These are phyloP conservation scores for Drosophila barbarae DNA, from an alignment of 2,888 invertebrate genomes.

Conservation along the genomic window DNA sequence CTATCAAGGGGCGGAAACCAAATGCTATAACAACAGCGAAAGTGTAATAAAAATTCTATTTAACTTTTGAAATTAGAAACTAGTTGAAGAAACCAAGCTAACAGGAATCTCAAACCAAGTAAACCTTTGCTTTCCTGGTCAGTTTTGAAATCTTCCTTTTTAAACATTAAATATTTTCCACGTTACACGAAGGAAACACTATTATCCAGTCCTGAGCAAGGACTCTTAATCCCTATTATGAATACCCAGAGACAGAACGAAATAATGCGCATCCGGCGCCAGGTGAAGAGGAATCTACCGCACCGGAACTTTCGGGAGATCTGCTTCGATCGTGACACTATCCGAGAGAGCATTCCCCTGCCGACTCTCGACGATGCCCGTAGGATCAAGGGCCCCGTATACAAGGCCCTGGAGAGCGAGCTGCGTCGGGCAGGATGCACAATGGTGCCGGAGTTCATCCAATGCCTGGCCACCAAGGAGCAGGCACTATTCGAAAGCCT, in stretches of 20 bases:
- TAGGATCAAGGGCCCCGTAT: conserved; percentile 58
- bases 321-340: conserved; percentile 52
- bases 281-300: conserved; percentile 55
- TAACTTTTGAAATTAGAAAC: too few relatives aligned
- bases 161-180: not conserved
- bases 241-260: conserved; percentile 49
- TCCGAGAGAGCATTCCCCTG: conserved; percentile 43
- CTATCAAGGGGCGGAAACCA: not conserved
- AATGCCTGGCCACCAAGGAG: conserved; percentile 66
- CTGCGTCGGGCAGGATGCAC: conserved; percentile 67
- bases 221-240: not conserved
- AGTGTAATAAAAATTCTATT: not conserved
- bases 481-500: conserved; percentile 47
- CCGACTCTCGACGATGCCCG: conserved; percentile 60
- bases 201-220: not conserved
- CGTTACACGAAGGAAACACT: not conserved
- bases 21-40: not conserved
- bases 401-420: conserved; percentile 65
- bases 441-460: conserved; percentile 65
- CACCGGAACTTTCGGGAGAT: conserved; percentile 60
- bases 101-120: too few relatives aligned
- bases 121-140: not conserved
- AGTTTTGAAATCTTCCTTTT: not conserved
- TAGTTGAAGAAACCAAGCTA: too few relatives aligned
- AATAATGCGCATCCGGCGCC: conserved; percentile 47